phyloP scores from a whole-genome alignment of 1,140 invertebrate genomes.

The Microplitis mediator region DNA sequence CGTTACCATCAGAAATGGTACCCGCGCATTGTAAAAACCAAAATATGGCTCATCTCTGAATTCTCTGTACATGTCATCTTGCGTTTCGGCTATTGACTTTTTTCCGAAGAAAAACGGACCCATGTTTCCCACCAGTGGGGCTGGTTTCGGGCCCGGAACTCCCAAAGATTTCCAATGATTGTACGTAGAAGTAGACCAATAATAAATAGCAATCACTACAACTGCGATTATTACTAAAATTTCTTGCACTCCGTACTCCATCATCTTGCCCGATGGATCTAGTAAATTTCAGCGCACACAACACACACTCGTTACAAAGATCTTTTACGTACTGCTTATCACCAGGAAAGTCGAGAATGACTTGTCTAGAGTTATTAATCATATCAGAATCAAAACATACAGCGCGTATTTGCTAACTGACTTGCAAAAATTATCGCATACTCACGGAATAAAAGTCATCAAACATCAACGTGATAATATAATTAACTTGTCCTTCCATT shows the following conservation, averaged over 20 bases:
- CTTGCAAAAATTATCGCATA: too few relatives aligned
- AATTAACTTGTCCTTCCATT: too few relatives aligned
- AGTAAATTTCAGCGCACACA: too few relatives aligned
- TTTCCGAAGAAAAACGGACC: constrained; percentile 25
- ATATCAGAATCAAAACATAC: too few relatives aligned
- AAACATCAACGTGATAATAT: too few relatives aligned
- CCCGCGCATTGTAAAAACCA: constrained; percentile 47
- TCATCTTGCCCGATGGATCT: not conserved
- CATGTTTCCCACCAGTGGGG: constrained; percentile 51
- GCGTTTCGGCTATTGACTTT: constrained; percentile 27
- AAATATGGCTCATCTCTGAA: constrained; percentile 36
- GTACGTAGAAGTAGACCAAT: constrained; percentile 32
- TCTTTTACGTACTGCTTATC: too few relatives aligned
- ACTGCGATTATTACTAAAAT: not conserved
- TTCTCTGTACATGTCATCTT: constrained; percentile 32
- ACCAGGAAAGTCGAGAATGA: too few relatives aligned
- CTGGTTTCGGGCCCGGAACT: constrained; percentile 51
- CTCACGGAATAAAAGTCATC: too few relatives aligned
- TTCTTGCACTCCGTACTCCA: constrained; percentile 4
- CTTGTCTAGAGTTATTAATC: too few relatives aligned
- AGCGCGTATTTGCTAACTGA: too few relatives aligned
- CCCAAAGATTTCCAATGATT: constrained; percentile 55
- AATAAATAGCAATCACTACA: not conserved
- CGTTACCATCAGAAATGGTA: constrained; percentile 60
- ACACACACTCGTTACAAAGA: too few relatives aligned